A percentile compares a stretch with the other conserved stretches of the same genome.
Evolutionary conservation across 1,140 invertebrate genomes (phyloP).

Genomic region (Sycophila sp.): DNA sequence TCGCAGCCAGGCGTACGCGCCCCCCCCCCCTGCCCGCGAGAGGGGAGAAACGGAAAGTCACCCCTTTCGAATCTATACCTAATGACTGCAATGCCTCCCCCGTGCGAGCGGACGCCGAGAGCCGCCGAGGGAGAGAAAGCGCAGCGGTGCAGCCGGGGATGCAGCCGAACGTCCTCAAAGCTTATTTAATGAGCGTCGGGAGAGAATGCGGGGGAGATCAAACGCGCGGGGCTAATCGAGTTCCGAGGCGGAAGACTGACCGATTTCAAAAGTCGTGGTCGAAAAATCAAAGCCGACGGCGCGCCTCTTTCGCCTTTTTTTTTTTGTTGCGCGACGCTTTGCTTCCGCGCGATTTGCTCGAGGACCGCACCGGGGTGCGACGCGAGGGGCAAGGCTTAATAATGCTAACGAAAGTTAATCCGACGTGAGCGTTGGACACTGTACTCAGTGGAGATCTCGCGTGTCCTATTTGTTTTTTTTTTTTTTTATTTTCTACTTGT

Average conservation of each 20-base stretch:
- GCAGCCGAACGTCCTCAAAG: conserved; percentile 25
- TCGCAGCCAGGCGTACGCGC: not conserved
- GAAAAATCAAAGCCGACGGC: conserved; percentile 27
- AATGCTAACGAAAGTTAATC: not conserved
- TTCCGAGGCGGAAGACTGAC: conserved; percentile 10
- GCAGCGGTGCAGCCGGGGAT: not conserved
- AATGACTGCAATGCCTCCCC: conserved; percentile 26
- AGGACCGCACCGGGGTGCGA: too few species aligned
- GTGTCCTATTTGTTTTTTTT: too few species aligned
- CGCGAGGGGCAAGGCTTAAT: not conserved
- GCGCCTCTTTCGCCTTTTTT: not conserved
- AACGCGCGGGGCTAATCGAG: conserved; percentile 30
- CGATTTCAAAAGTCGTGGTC: conserved; percentile 33
- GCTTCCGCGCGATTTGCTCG: not conserved
- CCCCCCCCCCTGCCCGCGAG: not conserved
- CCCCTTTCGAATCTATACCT: conserved; percentile 26
- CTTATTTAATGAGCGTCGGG: conserved; percentile 34
- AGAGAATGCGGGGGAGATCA: conserved; percentile 14
- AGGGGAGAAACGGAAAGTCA: conserved; percentile 9
- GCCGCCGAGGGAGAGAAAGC: not conserved
- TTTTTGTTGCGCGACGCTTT: not conserved
- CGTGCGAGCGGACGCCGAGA: not conserved
- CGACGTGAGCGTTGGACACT: too few species aligned
- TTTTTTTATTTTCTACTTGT: too few species aligned
- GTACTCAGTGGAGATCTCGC: too few species aligned